Percentiles rank a stretch among this genome's conserved stretches.
phyloP scores from a whole-genome alignment of 2,113 vertebrate genomes.

The Pomatostomus ruficeps region DNA sequence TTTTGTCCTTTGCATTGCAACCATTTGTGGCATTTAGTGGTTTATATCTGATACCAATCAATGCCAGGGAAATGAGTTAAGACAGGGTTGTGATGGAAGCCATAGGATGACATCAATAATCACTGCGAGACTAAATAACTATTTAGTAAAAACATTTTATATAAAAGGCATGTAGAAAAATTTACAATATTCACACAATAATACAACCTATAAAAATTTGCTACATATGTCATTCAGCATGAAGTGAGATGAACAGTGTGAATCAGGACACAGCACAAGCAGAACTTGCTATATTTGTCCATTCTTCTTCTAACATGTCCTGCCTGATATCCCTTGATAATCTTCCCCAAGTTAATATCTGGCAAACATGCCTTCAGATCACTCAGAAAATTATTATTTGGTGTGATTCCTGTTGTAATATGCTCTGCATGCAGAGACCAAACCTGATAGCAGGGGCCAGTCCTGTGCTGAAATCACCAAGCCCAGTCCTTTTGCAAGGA shows the following conservation, averaged over 20 bases:
- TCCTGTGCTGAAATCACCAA: neutral
- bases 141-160: conserved; percentile 19
- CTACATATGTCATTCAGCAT: conserved; percentile 8
- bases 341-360: neutral
- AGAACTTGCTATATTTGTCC: neutral
- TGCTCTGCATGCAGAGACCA: neutral
- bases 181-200: neutral
- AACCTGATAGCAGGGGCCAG: neutral
- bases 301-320: neutral
- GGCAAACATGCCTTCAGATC: neutral
- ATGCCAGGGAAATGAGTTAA: neutral
- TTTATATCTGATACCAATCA: neutral
- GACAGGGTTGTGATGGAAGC: neutral
- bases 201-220: neutral
- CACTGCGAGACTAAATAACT: neutral
- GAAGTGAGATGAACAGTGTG: neutral
- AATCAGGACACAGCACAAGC: neutral
- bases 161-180: conserved; percentile 35
- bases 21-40: neutral
- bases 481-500: neutral
- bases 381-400: neutral
- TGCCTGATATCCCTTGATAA: neutral
- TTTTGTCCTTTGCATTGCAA: neutral
- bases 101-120: neutral
- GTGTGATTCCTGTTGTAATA: neutral